These are phyloP conservation scores for Acestrorhynchus altus DNA, from an alignment of 2,797 vertebrate genomes.

Conservation along the genomic window DNA sequence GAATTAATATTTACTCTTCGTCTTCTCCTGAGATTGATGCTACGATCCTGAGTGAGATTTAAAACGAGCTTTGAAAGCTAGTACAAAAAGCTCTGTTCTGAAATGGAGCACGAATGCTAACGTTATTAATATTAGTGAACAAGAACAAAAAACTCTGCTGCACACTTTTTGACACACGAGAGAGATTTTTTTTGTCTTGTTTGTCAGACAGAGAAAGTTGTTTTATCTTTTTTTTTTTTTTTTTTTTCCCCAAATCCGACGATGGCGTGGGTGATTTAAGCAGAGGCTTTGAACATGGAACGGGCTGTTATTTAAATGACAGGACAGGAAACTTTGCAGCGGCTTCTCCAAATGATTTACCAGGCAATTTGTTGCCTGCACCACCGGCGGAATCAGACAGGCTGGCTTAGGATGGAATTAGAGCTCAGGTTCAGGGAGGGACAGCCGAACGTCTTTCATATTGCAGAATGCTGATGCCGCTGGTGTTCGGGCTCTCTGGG, in stretches of 20 bases:
- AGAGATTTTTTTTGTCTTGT: slow-evolving; percentile 26
- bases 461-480: slow-evolving; percentile 43
- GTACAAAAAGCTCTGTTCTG: slow-evolving; percentile 14
- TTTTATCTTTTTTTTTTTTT: not conserved
- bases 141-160: slow-evolving; percentile 4
- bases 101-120: not conserved
- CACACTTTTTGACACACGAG: slow-evolving; percentile 21
- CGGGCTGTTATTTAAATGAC: slow-evolving; percentile 40
- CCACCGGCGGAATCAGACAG: slow-evolving; percentile 34
- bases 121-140: slow-evolving; percentile 6
- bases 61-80: slow-evolving; percentile 3
- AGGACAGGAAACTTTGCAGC: slow-evolving; percentile 7
- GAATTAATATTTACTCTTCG: slow-evolving; percentile 24
- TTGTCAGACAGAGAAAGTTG: not conserved
- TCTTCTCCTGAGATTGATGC: slow-evolving; percentile 13
- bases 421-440: slow-evolving; percentile 42
- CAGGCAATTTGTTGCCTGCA: slow-evolving; percentile 47
- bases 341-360: slow-evolving; percentile 46
- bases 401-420: slow-evolving; percentile 51
- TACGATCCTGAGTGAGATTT: slow-evolving; percentile 14
- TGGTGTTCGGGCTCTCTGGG: slow-evolving; percentile 18
- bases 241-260: not conserved
- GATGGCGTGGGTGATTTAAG: slow-evolving; percentile 31
- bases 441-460: slow-evolving; percentile 31
- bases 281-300: slow-evolving; percentile 23